Conservation (phyloP, 2,797 vertebrate genomes). For the Sebastes trivittatus region DNA sequence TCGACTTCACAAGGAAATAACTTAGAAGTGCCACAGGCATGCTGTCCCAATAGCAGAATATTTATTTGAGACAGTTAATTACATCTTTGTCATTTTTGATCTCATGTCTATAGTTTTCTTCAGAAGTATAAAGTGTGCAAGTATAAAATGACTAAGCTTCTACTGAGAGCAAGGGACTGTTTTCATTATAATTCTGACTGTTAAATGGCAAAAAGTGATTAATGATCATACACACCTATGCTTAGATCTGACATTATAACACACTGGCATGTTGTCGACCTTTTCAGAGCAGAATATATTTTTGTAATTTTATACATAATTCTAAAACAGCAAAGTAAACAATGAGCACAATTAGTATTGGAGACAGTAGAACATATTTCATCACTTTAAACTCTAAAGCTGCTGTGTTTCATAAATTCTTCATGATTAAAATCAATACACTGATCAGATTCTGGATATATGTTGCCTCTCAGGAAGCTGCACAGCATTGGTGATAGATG, state of each 20-base stretch:
- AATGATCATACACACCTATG: not conserved
- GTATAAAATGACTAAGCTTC: not conserved
- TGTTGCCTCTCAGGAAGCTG: constrained; percentile 33
- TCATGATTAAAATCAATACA: constrained; percentile 57
- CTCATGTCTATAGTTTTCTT: constrained; percentile 4
- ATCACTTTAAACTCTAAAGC: constrained; percentile 20
- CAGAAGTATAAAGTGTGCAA: not conserved
- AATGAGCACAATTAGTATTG: not conserved
- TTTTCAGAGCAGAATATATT: constrained; percentile 25
- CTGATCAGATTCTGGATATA: constrained; percentile 45
- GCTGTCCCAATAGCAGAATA: constrained; percentile 9
- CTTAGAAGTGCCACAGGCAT: constrained; percentile 14
- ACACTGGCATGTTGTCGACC: constrained; percentile 9
- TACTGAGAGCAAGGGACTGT: not conserved
- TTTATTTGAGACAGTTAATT: constrained; percentile 25
- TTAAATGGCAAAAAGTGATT: constrained; percentile 38
- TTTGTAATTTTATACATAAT: not conserved
- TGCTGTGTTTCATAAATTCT: constrained; percentile 7
- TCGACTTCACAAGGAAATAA: constrained; percentile 51
- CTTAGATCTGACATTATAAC: constrained; percentile 13
- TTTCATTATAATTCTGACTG: not conserved
- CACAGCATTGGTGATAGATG: constrained; percentile 23
- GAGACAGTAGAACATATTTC: not conserved
- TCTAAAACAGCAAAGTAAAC: not conserved
- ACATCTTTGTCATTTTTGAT: constrained; percentile 22